A percentile compares a stretch with the other conserved stretches of the same genome.
These are phyloP conservation scores for Melanotaenia pygmaea DNA, from an alignment of 2,797 vertebrate species.

Conservation along the genomic window DNA sequence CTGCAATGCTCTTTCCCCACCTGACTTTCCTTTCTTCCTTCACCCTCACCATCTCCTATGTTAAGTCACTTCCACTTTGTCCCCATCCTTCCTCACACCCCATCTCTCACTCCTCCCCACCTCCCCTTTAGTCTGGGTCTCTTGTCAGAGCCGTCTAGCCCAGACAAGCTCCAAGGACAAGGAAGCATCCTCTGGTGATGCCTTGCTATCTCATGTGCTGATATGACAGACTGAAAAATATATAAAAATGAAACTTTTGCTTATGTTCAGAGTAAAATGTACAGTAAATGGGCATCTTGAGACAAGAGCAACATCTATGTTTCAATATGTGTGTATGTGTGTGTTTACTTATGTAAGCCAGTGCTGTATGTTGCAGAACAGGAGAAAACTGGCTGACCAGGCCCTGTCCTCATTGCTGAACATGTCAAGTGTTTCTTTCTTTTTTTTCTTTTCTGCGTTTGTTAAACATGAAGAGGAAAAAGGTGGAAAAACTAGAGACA, in stretches of 20 bases:
- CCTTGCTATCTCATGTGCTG: constrained; percentile 34
- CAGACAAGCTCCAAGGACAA: constrained; percentile 66
- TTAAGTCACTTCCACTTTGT: constrained; percentile 4
- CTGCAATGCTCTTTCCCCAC: neutral
- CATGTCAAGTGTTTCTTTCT: constrained; percentile 38
- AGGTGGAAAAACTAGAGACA: constrained; percentile 11
- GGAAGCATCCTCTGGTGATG: constrained; percentile 48
- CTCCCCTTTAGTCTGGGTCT: constrained; percentile 42
- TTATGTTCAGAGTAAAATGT: neutral
- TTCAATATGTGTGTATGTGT: neutral
- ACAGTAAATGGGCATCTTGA: constrained; percentile 6
- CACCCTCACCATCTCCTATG: constrained; percentile 11
- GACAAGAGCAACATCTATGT: constrained; percentile 3
- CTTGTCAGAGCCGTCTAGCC: constrained; percentile 44
- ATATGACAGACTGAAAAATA: constrained; percentile 39
- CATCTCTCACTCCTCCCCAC: constrained; percentile 2
- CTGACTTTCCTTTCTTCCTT: constrained; percentile 12
- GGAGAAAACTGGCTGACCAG: constrained; percentile 63
- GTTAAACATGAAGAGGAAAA: constrained; percentile 18
- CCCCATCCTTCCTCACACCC: constrained; percentile 13
- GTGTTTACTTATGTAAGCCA: constrained; percentile 69
- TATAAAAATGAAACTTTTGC: constrained; percentile 10
- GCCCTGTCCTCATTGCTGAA: constrained; percentile 55
- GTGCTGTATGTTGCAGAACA: constrained; percentile 57
- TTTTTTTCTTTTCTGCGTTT: constrained; percentile 40